phyloP scores from a whole-genome alignment of 2,888 invertebrate species.

The Xylophagus ater region DNA sequence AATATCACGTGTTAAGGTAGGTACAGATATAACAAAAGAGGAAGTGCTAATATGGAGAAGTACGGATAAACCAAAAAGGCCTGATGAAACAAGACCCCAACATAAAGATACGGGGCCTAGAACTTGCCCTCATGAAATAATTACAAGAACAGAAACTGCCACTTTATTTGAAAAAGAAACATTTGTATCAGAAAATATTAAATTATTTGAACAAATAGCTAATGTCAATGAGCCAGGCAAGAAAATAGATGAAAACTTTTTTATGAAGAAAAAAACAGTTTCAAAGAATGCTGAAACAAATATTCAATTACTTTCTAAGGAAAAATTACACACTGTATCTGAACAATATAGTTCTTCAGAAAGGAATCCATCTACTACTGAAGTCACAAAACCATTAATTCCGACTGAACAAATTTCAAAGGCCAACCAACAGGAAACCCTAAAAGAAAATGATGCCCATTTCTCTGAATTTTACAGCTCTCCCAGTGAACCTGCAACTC shows the following conservation, averaged over 20 bases:
- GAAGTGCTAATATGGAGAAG: constrained; percentile 10
- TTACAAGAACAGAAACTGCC: constrained; percentile 1
- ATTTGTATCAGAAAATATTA: background rate
- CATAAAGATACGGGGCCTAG: constrained; percentile 1
- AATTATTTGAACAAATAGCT: too few species aligned
- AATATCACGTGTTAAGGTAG: constrained; percentile 8
- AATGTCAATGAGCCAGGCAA: background rate
- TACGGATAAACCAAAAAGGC: background rate
- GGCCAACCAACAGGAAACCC: too few species aligned
- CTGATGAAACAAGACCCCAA: background rate
- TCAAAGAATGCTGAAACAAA: too few species aligned
- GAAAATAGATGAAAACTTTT: background rate
- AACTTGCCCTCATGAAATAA: constrained; percentile 1
- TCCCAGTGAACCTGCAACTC: too few species aligned
- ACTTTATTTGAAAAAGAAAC: constrained; percentile 6
- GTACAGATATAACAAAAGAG: constrained; percentile 6
- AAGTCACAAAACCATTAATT: too few species aligned
- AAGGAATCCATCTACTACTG: too few species aligned
- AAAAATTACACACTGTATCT: too few species aligned
- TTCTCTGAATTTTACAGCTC: too few species aligned
- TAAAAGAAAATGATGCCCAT: too few species aligned
- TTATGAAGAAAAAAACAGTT: background rate
- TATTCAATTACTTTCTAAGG: too few species aligned
- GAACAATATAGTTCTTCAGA: too few species aligned
- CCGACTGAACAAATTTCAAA: too few species aligned